Evolutionary conservation across 2,797 vertebrate species (phyloP).

Genomic region (Pterois miles): DNA sequence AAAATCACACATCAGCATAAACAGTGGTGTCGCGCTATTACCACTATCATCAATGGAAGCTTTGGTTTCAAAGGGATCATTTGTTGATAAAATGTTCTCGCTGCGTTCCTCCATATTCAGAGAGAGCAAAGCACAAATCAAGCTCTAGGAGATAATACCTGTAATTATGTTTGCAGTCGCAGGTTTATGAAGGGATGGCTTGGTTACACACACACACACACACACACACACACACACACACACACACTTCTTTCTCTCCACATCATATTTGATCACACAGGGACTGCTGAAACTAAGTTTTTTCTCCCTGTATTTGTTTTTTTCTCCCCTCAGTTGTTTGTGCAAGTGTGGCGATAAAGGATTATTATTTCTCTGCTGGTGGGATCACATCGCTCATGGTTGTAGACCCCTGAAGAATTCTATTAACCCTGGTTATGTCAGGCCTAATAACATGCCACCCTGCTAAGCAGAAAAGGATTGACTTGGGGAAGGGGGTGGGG

Average conservation of each 20-base stretch:
- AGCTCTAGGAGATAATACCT: slow-evolving; percentile 55
- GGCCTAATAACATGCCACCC: slow-evolving; percentile 77
- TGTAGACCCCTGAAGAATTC: slow-evolving; percentile 80
- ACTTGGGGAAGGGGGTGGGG: slow-evolving; percentile 40
- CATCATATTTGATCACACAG: slow-evolving; percentile 54
- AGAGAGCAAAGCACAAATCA: slow-evolving; percentile 56
- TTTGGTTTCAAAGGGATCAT: slow-evolving; percentile 64
- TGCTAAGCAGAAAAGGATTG: slow-evolving; percentile 69
- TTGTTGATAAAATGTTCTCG: slow-evolving; percentile 58
- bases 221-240: slow-evolving; percentile 5
- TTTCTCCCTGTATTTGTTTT: slow-evolving; percentile 45
- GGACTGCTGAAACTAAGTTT: slow-evolving; percentile 29
- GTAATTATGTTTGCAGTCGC: slow-evolving; percentile 65
- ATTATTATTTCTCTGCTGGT: slow-evolving; percentile 75
- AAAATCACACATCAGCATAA: slow-evolving; percentile 72
- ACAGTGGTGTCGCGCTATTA: slow-evolving; percentile 58
- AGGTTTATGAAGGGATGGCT: slow-evolving; percentile 53
- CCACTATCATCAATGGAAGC: slow-evolving; percentile 64
- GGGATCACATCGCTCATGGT: slow-evolving; percentile 66
- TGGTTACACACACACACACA: slow-evolving; percentile 13
- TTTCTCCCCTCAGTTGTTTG: slow-evolving; percentile 5
- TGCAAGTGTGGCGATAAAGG: slow-evolving; percentile 49
- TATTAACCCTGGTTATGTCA: slow-evolving; percentile 82
- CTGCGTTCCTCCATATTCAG: slow-evolving; percentile 48
- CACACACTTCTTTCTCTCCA: slow-evolving; percentile 12